phyloP scores from a whole-genome alignment of 2,888 invertebrate species.

The Chymomyza caudatula region DNA sequence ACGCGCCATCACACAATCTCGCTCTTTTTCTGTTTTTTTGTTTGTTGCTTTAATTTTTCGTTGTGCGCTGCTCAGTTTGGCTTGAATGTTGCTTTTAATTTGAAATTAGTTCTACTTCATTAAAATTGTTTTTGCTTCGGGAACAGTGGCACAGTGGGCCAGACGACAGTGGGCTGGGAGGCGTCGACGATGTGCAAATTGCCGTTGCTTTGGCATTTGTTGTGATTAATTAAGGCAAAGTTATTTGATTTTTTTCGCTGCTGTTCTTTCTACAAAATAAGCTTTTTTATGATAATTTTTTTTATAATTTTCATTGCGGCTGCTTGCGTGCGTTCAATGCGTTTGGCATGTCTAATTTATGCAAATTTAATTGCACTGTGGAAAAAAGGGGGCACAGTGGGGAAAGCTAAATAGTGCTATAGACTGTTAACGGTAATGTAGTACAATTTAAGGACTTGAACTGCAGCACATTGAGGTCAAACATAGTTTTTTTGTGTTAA shows the following conservation, averaged over 20 bases:
- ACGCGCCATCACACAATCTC: neutral
- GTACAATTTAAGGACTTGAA: slow-evolving; percentile 2
- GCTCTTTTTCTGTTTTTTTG: neutral
- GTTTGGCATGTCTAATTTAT: slow-evolving; percentile 49
- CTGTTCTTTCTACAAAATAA: neutral
- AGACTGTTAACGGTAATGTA: neutral
- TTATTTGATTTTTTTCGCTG: slow-evolving; percentile 17
- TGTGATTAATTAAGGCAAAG: slow-evolving; percentile 41
- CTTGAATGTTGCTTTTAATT: slow-evolving; percentile 55
- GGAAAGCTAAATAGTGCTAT: neutral
- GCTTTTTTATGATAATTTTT: slow-evolving; percentile 11
- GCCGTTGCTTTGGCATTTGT: slow-evolving; percentile 32
- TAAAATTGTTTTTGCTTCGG: slow-evolving; percentile 41
- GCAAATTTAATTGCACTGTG: slow-evolving; percentile 53
- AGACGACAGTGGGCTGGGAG: neutral
- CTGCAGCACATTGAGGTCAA: neutral
- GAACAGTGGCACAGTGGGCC: neutral
- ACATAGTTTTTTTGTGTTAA: neutral
- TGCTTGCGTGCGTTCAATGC: slow-evolving; percentile 36
- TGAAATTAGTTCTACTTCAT: slow-evolving; percentile 58
- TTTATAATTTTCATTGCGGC: neutral
- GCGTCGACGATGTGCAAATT: slow-evolving; percentile 41
- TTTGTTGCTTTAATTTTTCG: slow-evolving; percentile 31
- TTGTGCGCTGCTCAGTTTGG: slow-evolving; percentile 5
- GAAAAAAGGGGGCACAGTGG: neutral